Base-by-base conservation (phyloP, 2,888 invertebrate species). In the Drosophila demipolita region DNA sequence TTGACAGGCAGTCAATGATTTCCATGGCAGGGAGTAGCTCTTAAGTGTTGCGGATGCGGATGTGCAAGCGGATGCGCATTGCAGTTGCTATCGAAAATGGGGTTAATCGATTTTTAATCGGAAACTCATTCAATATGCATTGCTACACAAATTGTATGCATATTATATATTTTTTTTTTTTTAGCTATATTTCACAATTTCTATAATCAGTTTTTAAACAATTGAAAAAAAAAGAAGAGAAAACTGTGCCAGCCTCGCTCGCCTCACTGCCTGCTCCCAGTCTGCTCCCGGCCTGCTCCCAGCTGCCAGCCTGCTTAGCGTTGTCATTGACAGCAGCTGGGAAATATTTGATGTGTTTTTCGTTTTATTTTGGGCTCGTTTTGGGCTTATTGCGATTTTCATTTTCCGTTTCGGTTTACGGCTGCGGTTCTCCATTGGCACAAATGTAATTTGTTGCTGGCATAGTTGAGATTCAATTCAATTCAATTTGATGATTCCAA, bases 41-140 rank as follows among this genome's bases (percentile, higher is more conserved):
- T 12, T 12, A 9, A 17, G 42, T 29, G 49, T 38, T 38, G 17
- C 53, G 11, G n/a, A 9, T 48, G 36, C 40, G 32, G 42, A 66
- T 63, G 58, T 58, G 61, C 70, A 75, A 67, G 67, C 73, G 82
- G 83, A 85, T 89, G 91, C 91, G 91, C 91, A 91, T 87, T 91
- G 91, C 91, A 89, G 91, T 88, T 82, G 90, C 89, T 90, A 91
- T 91, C 91, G 91, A 90, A 91, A 91, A 91, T 91, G 83, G 91
- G 91, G 91, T 91, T 91, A 91, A 91, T 91, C 91, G 91, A 91
- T 90, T 91, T 91, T 91, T 88, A 91, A 89, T 90, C 87, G 90
- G 87, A 91, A 91, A 84, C 89, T 82, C 88, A 87, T 91, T 82
- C 88, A 87, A 87, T 88, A 91, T 82, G 90, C 90, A 85, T 88